Evolutionary conservation across 2,888 invertebrate genomes (phyloP), one percentile per base, ranked within the genome.

Genomic region (Epirrhoe tristata): DNA sequence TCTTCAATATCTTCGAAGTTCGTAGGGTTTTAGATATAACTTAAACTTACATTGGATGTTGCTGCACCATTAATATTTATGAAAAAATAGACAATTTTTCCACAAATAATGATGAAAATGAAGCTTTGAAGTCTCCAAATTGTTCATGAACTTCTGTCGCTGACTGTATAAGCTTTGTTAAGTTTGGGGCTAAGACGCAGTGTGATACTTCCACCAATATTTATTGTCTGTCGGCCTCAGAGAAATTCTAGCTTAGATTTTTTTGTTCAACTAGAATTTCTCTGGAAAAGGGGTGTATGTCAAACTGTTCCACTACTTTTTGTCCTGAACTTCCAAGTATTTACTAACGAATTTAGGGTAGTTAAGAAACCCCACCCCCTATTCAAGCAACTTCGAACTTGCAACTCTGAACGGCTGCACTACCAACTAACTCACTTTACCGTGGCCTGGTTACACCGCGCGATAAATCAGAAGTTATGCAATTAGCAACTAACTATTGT

Each of bases 401-500:
- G 72, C 69, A 73, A 72, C 74, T 70, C 65, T 72, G 67, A 75
- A 69, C 69, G 73, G 67, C 66, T 76, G 71, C 71, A 74, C 72
- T 74, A 64, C 66, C 66, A 67, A 66, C 72, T 72, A 72, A 74
- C 74, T 75, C 68, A 70, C 66, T 69, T 71, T 71, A 69, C 62
- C 56, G 53, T 69, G 51, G 66, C 66, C 71, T 12, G 67, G 71
- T 73, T 73, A 58, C 73, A 74, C 74, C 71, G 66, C 69, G 69
- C 67, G 48, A 71, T 73, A 73, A 74, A 74, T 74, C 74, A 74
- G 55, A 74, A 74, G 70, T 74, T 74, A 65, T 57, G 70, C 73
- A 73, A 74, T 74, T 74, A 74, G 73, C 64, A 70, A 61, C 69
- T 70, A 73, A 73, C 69, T 72, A 65, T 69, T 71, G 74, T 70